Conservation (phyloP, 2,113 vertebrate species). For the Herpetotheres cachinnans region DNA sequence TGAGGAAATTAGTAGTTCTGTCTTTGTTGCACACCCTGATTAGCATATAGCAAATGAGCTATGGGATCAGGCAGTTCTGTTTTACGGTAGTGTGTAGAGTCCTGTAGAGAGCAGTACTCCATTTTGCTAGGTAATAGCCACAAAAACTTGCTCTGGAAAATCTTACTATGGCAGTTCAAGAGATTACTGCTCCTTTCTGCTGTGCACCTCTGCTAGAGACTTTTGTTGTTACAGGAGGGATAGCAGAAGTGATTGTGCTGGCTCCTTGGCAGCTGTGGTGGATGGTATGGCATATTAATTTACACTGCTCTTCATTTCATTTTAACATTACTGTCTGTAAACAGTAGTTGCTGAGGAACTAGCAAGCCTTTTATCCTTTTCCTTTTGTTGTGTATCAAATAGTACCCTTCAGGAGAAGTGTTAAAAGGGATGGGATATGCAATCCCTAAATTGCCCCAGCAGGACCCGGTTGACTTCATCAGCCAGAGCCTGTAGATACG, state of each 20-base stretch:
- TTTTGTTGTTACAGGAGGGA: neutral
- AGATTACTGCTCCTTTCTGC: neutral
- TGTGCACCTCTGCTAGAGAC: neutral
- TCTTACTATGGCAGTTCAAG: neutral
- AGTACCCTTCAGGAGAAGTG: neutral
- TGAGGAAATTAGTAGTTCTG: neutral
- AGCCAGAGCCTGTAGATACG: neutral
- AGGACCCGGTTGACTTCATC: neutral
- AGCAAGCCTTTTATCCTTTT: neutral
- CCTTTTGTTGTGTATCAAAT: neutral
- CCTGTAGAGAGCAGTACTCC: neutral
- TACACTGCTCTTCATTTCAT: neutral
- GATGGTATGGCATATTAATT: neutral
- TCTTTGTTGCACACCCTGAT: neutral
- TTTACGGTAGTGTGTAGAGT: neutral
- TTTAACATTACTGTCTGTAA: neutral
- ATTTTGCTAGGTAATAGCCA: neutral
- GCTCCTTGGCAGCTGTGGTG: rapidly evolving
- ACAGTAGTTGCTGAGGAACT: neutral
- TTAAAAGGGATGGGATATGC: neutral
- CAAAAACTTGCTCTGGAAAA: neutral
- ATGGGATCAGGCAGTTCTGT: neutral
- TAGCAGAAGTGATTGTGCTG: neutral
- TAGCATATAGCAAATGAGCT: neutral
- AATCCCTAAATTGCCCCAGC: neutral